Evolutionary conservation across 2,113 vertebrate species (phyloP).

Genomic region (Hypomesus transpacificus): DNA sequence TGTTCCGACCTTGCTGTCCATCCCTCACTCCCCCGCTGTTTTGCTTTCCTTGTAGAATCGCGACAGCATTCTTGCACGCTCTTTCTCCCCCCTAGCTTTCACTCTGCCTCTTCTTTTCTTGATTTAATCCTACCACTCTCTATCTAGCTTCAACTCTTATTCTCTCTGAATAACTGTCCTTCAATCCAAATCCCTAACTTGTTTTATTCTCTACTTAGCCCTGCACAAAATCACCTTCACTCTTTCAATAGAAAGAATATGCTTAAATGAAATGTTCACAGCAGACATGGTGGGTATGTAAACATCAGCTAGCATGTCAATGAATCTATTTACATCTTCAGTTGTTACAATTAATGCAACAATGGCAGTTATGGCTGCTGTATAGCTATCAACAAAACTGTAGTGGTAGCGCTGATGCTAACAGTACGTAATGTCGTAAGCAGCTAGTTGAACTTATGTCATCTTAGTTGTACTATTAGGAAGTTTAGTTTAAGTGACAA

Average conservation of each 20-base stretch:
- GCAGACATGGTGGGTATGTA: constrained; percentile 26
- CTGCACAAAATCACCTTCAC: constrained; percentile 43
- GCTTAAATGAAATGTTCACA: constrained; percentile 18
- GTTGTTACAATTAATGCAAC: constrained; percentile 56
- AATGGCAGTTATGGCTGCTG: not conserved
- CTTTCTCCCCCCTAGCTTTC: not conserved
- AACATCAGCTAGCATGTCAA: constrained; percentile 33
- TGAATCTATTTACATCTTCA: constrained; percentile 61
- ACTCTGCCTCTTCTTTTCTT: not conserved
- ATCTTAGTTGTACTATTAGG: constrained; percentile 51
- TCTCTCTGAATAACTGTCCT: constrained; percentile 1
- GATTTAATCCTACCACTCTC: not conserved
- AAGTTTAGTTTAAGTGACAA: constrained; percentile 56
- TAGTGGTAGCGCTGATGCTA: constrained; percentile 48
- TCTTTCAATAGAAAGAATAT: constrained; percentile 38
- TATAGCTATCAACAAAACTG: constrained; percentile 53
- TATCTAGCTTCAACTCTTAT: constrained; percentile 5
- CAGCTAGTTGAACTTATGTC: constrained; percentile 53
- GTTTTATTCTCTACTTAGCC: constrained; percentile 30
- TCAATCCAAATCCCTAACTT: not conserved
- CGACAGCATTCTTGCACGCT: not conserved
- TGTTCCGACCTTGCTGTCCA: too few species aligned
- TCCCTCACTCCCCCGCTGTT: not conserved
- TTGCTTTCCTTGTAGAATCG: not conserved
- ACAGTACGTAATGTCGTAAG: constrained; percentile 59